phyloP scores from a whole-genome alignment of 2,888 invertebrate species.

The Himalopsyche japonica region DNA sequence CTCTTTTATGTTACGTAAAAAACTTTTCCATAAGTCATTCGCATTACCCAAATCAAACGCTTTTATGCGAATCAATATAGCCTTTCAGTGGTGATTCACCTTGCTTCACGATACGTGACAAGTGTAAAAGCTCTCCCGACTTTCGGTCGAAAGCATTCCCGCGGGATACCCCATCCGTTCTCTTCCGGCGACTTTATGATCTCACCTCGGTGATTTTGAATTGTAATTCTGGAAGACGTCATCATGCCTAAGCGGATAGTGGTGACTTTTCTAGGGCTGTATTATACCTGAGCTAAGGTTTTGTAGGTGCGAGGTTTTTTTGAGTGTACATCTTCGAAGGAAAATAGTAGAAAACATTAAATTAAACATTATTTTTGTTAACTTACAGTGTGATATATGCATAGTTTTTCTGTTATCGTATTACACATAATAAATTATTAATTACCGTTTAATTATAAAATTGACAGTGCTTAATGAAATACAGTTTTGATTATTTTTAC shows the following conservation, averaged over 20 bases:
- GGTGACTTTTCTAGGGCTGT: neutral
- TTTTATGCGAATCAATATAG: conserved; percentile 2
- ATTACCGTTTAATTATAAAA: too few species aligned
- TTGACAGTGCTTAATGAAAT: too few species aligned
- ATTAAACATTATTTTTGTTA: too few species aligned
- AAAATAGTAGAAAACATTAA: too few species aligned
- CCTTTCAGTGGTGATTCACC: conserved; percentile 21
- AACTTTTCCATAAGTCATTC: neutral
- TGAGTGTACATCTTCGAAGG: too few species aligned
- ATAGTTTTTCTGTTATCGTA: too few species aligned
- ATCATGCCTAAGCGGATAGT: conserved; percentile 14
- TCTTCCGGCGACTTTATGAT: conserved; percentile 29
- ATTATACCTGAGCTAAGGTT: neutral
- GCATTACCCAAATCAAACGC: neutral
- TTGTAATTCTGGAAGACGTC: conserved; percentile 32
- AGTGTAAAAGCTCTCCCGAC: conserved; percentile 35
- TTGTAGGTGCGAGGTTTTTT: neutral
- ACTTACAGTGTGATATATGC: too few species aligned
- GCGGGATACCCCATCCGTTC: conserved; percentile 27
- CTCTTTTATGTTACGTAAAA: too few species aligned
- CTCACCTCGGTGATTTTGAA: conserved; percentile 25
- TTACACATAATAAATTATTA: too few species aligned
- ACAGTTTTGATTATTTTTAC: too few species aligned
- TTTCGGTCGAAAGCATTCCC: conserved; percentile 12
- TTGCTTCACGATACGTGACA: conserved; percentile 21